Base-by-base conservation (phyloP, 2,113 vertebrate species). In the Strix aluco region DNA sequence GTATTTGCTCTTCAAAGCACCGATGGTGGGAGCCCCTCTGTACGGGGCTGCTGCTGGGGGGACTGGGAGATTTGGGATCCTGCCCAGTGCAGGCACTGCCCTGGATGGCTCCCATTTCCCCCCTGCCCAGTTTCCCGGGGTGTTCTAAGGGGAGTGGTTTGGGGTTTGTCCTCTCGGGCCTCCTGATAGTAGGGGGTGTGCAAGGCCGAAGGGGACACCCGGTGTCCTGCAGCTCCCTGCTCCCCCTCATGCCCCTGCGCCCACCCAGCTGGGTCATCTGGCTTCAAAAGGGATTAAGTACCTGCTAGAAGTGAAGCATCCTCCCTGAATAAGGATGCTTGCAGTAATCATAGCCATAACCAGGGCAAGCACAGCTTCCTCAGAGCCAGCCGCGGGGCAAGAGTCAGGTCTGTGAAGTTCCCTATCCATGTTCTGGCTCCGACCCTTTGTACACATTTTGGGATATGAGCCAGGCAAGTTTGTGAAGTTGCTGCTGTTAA, bases 401-500 rank as follows among this genome's bases (percentile, higher is more conserved):
- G 36, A 72, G 32, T 20, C 2, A 0, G 21, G 29, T 23, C 85
- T 3, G 0, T 6, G 15, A 42, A 4, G 12, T 19, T 78, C 78
- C 47, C 54, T 6, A 0, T 20, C 13, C 0, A 0, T 7, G 32
- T 13, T n/a, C 77, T 55, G 38, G 13, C n/a, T 38, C 47, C 9
- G 8, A 16, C 30, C 18, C 40, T 77, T 62, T 52, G 66, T 6
- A 0, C 2, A 3, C 0, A 0, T 26, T 42, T 10, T 20, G 72
- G 19, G 65, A 17, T 9, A 15, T 0, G 1, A 25, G 20, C 16
- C 38, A 34, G 58, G 65, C 51, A 23, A 46, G n/a, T 38, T 36
- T 25, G 55, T 32, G 47, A 90, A 54, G 46, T 21, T 1, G 5
- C 46, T 32, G 34, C 59, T 5, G 6, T 58, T 46, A 16, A 38